A percentile compares a stretch with the other conserved stretches of the same genome.
Conservation (phyloP, 2,797 vertebrate genomes). For the Hemitrygon akajei region DNA sequence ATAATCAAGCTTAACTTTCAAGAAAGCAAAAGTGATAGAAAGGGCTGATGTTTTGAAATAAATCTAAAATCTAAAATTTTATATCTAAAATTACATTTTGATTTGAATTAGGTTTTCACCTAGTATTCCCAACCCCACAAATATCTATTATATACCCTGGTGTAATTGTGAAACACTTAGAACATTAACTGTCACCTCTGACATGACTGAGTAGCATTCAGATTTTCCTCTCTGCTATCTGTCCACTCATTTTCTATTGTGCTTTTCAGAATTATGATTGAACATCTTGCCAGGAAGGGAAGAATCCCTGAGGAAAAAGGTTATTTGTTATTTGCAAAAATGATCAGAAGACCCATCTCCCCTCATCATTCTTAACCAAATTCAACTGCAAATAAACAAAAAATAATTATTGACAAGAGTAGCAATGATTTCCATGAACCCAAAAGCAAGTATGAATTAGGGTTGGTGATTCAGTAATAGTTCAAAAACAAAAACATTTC, state of each 20-base stretch:
- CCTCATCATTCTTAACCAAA: not conserved
- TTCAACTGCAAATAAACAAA: not conserved
- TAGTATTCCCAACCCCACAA: not conserved
- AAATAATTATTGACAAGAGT: not conserved
- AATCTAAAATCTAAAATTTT: not conserved
- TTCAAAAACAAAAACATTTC: not conserved
- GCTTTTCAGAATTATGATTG: not conserved
- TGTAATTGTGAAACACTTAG: no score
- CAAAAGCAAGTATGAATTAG: not conserved
- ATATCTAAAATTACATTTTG: not conserved
- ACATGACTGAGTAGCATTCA: not conserved
- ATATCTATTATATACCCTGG: not conserved
- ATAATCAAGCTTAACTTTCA: not conserved
- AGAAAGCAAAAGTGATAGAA: not conserved
- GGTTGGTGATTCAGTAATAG: not conserved
- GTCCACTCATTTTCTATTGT: not conserved
- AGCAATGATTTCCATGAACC: not conserved
- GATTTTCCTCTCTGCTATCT: not conserved
- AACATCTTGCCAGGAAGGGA: not conserved
- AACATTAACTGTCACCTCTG: no score
- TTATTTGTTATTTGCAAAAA: slow-evolving; percentile 1
- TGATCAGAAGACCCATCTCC: not conserved
- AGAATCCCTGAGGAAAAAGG: not conserved
- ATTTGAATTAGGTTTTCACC: not conserved
- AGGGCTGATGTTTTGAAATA: not conserved